Evolutionary conservation across 1,140 invertebrate genomes (phyloP), one percentile per base, ranked within the genome.

Genomic region (Platorchestia sp.): DNA sequence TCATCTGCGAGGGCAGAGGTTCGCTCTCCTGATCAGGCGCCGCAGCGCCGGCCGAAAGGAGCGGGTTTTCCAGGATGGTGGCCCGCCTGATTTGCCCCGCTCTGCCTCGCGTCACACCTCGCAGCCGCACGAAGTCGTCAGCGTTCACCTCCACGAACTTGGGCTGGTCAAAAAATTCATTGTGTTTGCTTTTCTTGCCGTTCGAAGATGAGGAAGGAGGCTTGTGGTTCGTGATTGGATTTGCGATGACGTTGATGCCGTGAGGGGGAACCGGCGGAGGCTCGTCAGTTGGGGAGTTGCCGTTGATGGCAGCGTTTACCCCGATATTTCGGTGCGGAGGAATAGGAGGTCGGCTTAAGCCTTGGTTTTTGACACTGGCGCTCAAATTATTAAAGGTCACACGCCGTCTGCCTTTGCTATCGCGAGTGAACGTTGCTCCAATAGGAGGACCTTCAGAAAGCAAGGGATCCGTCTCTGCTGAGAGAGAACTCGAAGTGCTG

Each of bases 1-100:
- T 99, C 96, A 98, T 98, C 47, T 93, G 91, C 96, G 98, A 97
- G 96, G 98, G 98, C 40, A 99, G 98, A 97, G 90, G 98, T 98
- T 45, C 97, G 98, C 99, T 99, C 96, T 99, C 98, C 96, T 98
- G 97, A 96, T 98, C 98, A 22, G 99, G 98, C 97, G 89, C 98
- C 40, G 96, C 96, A 40, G 43, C 91, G 14, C 91, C 91, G 40
- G 96, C 96, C 36, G 96, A 96, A 97, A 98, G 99, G 98, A 99
- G 98, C 6, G 98, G 98, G 97, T 99, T 99, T 95, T 98, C 98
- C 40, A 99, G 98, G 96, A 99, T 98, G 53, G 98, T 98, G 45
- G 98, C 98, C 96, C 98, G 98, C 97, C 98, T 98, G 89, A 98
- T 98, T 97, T 98, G 95, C 10, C 95, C 96, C 36, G 96, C 96